phyloP scores from a whole-genome alignment of 2,113 vertebrate species.

The Cromileptes altivelis region DNA sequence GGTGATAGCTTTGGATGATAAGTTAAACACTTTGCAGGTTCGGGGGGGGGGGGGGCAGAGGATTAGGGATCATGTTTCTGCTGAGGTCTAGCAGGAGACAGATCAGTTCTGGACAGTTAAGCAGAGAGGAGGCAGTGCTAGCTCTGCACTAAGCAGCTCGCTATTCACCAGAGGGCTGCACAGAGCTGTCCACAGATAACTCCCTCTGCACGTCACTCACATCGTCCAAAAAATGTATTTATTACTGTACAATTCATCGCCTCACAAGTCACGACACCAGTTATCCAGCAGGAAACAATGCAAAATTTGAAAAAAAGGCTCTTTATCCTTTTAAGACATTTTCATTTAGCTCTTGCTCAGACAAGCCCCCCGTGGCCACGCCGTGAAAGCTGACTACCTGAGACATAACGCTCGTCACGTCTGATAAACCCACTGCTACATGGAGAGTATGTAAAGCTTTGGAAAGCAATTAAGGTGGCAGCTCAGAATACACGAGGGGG shows the following conservation, averaged over 20 bases:
- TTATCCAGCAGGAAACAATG: neutral
- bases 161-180: neutral
- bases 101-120: conserved; percentile 60
- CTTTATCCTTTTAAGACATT: conserved; percentile 27
- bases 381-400: conserved; percentile 36
- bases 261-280: neutral
- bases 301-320: conserved; percentile 25
- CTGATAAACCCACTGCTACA: conserved; percentile 56
- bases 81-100: conserved; percentile 35
- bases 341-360: conserved; percentile 35
- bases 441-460: conserved; percentile 59
- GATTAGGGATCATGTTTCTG: conserved; percentile 59
- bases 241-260: conserved; percentile 16
- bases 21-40: conserved; percentile 40
- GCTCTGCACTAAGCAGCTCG: neutral
- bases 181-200: neutral
- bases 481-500: conserved; percentile 34
- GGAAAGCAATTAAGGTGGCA: conserved; percentile 75
- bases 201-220: neutral
- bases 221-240: neutral
- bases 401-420: conserved; percentile 22
- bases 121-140: conserved; percentile 21
- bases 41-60: conserved; percentile 44
- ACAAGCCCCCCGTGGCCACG: conserved; percentile 31
- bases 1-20: conserved; percentile 23